Conservation (phyloP, 2,888 invertebrate species). For the Mechanitis mazaeus region DNA sequence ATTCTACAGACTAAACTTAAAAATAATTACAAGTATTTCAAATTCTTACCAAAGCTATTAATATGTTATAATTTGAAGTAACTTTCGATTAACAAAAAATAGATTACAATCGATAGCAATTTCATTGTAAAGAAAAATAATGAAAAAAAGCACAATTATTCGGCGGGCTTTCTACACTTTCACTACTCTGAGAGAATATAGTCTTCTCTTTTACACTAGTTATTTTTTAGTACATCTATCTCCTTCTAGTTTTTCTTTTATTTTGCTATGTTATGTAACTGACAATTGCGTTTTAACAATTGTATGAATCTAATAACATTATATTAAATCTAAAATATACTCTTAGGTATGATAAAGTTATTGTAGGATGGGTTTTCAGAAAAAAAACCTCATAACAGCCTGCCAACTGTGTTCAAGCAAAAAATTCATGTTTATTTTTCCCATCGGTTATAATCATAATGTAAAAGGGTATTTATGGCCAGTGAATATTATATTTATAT, state of each 20-base stretch:
- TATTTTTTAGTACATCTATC: conserved; percentile 14
- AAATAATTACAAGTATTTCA: not conserved
- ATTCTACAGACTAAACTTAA: not conserved
- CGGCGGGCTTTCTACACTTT: conserved; percentile 38
- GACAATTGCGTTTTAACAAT: not conserved
- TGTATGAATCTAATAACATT: too few relatives aligned
- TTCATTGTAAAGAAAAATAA: conserved; percentile 33
- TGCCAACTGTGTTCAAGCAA: too few relatives aligned
- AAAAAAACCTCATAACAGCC: too few relatives aligned
- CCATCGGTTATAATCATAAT: too few relatives aligned
- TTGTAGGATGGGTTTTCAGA: too few relatives aligned
- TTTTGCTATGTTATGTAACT: conserved; percentile 23
- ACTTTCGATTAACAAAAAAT: conserved; percentile 53
- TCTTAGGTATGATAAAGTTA: too few relatives aligned
- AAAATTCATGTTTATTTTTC: too few relatives aligned
- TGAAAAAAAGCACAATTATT: conserved; percentile 32
- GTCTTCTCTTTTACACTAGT: conserved; percentile 25
- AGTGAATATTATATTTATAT: too few relatives aligned
- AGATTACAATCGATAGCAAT: conserved; percentile 36
- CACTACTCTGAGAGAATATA: conserved; percentile 25
- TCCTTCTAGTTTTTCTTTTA: conserved; percentile 12
- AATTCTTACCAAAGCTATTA: not conserved
- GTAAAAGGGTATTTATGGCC: too few relatives aligned
- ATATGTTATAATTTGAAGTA: conserved; percentile 24
- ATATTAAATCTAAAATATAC: too few relatives aligned